phyloP scores from a whole-genome alignment of 2,888 invertebrate species.

The Melinopterus prodromus region DNA sequence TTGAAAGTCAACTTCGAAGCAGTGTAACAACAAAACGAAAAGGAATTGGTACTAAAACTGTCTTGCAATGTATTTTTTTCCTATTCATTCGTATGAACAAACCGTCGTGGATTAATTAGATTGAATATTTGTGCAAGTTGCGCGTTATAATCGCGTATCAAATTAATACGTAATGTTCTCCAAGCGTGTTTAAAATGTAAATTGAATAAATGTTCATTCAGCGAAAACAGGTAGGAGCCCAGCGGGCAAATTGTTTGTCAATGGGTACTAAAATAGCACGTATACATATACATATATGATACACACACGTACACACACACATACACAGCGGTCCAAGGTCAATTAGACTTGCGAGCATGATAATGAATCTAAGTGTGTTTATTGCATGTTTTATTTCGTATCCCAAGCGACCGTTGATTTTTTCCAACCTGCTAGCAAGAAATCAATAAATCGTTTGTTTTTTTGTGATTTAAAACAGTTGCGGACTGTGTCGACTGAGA shows the following conservation, averaged over 20 bases:
- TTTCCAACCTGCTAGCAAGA: neutral
- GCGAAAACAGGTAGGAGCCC: neutral
- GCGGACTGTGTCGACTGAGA: neutral
- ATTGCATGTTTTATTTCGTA: neutral
- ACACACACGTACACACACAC: neutral
- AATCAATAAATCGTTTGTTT: conserved; percentile 4
- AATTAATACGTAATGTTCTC: neutral
- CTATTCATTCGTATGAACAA: no score
- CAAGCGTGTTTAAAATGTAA: neutral
- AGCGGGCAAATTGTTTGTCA: conserved; percentile 4
- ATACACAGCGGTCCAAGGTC: neutral
- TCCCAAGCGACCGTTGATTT: neutral
- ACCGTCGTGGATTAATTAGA: no score
- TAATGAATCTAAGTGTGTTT: neutral
- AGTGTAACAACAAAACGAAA: no score
- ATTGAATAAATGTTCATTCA: neutral
- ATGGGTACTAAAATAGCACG: neutral
- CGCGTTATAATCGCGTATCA: no score
- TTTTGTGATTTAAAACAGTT: neutral
- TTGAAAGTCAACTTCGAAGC: no score
- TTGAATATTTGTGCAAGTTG: no score
- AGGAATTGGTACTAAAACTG: no score
- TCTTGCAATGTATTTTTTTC: no score
- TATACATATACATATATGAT: neutral
- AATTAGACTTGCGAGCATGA: neutral